Percentiles rank a stretch among this genome's conserved stretches.
Evolutionary conservation across 2,797 vertebrate species (phyloP).

Genomic region (Podarcis siculus): DNA sequence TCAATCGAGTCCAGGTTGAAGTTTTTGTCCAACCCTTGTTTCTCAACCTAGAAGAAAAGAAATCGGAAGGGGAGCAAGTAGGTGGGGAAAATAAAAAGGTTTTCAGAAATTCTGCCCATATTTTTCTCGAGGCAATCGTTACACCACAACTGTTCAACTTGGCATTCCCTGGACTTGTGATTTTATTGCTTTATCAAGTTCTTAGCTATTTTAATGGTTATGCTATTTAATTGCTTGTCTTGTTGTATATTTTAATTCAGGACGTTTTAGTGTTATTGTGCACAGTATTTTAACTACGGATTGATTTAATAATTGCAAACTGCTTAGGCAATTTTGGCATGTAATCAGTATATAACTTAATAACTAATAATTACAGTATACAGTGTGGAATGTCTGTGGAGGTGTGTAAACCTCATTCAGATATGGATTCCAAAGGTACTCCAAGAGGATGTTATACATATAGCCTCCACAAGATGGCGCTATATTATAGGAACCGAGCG

Average conservation of each 20-base stretch:
- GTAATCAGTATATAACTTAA: no score
- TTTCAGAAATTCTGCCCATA: neutral
- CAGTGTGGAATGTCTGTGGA: neutral
- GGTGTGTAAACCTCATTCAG: neutral
- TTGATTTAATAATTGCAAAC: neutral
- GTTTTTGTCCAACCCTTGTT: constrained; percentile 70
- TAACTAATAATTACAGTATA: neutral
- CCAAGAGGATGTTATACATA: neutral
- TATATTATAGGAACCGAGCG: neutral
- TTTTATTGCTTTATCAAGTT: neutral
- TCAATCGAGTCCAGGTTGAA: constrained; percentile 62
- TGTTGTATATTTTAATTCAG: no score
- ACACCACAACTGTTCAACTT: neutral
- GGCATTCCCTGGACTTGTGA: neutral
- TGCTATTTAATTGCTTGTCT: neutral
- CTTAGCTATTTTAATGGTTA: neutral
- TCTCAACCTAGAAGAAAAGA: constrained; percentile 66
- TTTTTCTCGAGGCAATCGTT: neutral
- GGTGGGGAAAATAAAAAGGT: neutral
- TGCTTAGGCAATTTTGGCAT: no score
- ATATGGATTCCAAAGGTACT: neutral
- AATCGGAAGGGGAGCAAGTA: neutral
- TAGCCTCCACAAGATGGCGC: constrained; percentile 2
- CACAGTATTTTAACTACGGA: neutral
- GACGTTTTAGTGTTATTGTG: no score